Conservation (phyloP, 2,797 vertebrate species). For the Rhinogobio ventralis region DNA sequence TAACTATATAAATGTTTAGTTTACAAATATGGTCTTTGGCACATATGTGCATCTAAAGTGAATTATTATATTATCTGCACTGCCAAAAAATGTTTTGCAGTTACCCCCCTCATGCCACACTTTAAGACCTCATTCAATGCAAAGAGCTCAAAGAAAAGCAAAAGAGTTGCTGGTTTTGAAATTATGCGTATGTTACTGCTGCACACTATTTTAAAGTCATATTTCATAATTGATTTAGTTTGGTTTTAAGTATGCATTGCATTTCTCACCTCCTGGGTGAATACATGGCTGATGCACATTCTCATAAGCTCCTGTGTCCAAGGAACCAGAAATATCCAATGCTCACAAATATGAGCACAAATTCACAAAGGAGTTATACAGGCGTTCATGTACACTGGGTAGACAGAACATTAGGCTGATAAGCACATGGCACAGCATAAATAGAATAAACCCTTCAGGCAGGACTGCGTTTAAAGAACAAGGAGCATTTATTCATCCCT, state of each 20-base stretch:
- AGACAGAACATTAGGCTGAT: conserved; percentile 1
- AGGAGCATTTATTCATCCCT: background rate
- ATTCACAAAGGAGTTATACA: conserved; percentile 10
- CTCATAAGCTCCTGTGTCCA: background rate
- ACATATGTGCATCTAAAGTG: background rate
- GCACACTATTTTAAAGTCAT: background rate
- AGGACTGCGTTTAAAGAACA: conserved; percentile 5
- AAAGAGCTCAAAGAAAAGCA: background rate
- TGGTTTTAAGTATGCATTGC: background rate
- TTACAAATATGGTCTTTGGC: background rate
- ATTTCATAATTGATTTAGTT: background rate
- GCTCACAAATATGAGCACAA: background rate
- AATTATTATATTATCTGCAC: background rate
- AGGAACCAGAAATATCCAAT: background rate
- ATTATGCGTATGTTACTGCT: background rate
- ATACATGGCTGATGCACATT: background rate
- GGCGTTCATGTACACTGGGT: background rate
- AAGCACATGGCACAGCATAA: conserved; percentile 4
- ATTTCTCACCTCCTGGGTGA: background rate
- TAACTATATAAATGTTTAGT: background rate
- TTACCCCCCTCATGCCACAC: background rate
- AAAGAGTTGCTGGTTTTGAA: background rate
- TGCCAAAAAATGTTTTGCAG: background rate
- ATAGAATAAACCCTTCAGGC: background rate
- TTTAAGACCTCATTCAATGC: background rate